Evolutionary conservation across 2,113 vertebrate genomes (phyloP), one percentile per base, ranked within the genome.

Genomic region (Chunga burmeisteri): DNA sequence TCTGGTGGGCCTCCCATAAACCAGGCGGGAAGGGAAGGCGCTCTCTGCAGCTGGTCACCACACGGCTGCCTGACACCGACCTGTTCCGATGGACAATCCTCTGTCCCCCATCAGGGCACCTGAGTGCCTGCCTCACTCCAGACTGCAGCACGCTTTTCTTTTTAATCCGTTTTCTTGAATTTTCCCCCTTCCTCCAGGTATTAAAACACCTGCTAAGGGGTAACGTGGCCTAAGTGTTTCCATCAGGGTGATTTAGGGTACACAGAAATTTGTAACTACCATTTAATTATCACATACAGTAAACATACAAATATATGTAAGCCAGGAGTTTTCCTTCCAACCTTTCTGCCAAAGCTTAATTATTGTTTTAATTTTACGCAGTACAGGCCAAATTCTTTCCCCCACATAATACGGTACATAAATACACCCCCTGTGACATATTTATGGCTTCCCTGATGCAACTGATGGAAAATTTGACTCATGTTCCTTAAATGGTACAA

Each of bases 381-480:
- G 56, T 27, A 87, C 53, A 72, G 86, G 56, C 53, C 49, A 84
- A 87, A 89, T 82, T 93, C 70, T 75, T 95, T 92, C 77, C 91
- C 58, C 34, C 1, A 15, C 70, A 73, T 91, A 91, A 94, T n/a
- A 90, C 0, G 2, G 32, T 46, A 88, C 77, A 94, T 92, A 96
- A 95, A 91, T 97, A 95, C 26, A 87, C 11, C 40, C 47, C 52
- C 30, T 30, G 16, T 88, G 95, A 92, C 81, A 91, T 89, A 94
- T 94, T 97, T 91, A 97, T 81, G n/a, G 80, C 73, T 95, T 93
- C 83, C 78, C 81, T 85, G 61, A 94, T 91, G 77, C 73, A 91
- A 93, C 56, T 95, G 92, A 94, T 81, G 95, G 91, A 96, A 95
- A 95, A 96, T 68, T 40, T 94, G 83, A 94, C 88, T 86, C 42